Percentiles rank a stretch among this genome's conserved stretches.
These are phyloP conservation scores for Myotis davidii DNA, from an alignment of 2,113 vertebrate species.

Conservation along the genomic window DNA sequence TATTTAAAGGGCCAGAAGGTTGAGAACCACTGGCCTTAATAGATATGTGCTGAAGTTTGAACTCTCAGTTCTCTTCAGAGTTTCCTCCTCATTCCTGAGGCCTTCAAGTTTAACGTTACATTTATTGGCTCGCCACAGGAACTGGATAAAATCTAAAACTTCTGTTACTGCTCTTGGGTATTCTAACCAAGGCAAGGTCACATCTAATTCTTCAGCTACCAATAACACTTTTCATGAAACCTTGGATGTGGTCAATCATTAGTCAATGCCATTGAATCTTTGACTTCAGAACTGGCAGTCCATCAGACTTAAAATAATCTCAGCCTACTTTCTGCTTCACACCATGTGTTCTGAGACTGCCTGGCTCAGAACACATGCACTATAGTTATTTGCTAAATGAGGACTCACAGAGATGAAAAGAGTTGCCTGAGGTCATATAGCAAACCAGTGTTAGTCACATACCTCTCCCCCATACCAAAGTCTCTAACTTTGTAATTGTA, in stretches of 20 bases:
- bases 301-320: neutral
- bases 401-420: neutral
- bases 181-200: conserved; percentile 70
- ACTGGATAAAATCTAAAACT: conserved; percentile 55
- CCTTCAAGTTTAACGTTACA: conserved; percentile 28
- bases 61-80: neutral
- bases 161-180: conserved; percentile 65
- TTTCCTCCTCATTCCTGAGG: neutral
- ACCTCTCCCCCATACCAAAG: neutral
- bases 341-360: neutral
- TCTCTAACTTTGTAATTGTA: neutral
- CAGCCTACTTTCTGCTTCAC: neutral
- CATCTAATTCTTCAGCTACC: conserved; percentile 58
- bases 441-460: neutral
- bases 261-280: neutral
- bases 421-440: neutral
- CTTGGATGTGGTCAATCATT: conserved; percentile 2
- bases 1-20: no score
- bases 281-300: conserved; percentile 9
- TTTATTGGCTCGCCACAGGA: conserved; percentile 59
- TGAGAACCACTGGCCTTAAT: neutral
- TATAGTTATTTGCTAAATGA: neutral
- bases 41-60: neutral
- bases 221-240: conserved; percentile 57
- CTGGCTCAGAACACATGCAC: neutral